phyloP scores from a whole-genome alignment of 2,797 vertebrate species.

The Cirrhinus molitorella region DNA sequence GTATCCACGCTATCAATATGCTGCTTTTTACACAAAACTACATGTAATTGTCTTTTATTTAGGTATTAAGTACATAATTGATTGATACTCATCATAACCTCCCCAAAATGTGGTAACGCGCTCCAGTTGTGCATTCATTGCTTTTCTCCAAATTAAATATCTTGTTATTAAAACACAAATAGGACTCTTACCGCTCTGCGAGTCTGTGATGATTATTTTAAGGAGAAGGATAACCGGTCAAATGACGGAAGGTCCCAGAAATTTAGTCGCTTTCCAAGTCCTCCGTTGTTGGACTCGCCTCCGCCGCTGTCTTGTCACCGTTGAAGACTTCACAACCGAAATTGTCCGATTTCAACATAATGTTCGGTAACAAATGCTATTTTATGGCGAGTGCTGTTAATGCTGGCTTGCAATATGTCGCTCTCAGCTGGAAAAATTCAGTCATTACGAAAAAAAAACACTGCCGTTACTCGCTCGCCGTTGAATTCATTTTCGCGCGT shows the following conservation, averaged over 20 bases:
- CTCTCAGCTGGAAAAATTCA: background rate
- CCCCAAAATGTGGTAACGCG: background rate
- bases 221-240: constrained; percentile 66
- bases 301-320: constrained; percentile 28
- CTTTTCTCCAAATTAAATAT: constrained; percentile 7
- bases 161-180: background rate
- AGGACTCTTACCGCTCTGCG: constrained; percentile 80
- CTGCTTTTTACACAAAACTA: background rate
- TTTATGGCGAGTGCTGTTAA: background rate
- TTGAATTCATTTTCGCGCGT: constrained; percentile 9
- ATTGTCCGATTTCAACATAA: background rate
- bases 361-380: background rate
- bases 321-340: constrained; percentile 10
- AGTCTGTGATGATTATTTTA: constrained; percentile 82
- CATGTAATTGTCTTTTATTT: background rate
- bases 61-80: background rate
- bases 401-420: background rate
- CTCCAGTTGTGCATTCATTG: background rate
- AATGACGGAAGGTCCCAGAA: constrained; percentile 31
- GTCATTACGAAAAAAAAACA: background rate
- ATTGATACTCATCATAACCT: background rate
- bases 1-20: background rate
- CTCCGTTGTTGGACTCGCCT: constrained; percentile 15
- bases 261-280: constrained; percentile 3
- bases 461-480: background rate